A percentile compares a stretch with the other conserved stretches of the same genome.
phyloP scores from a whole-genome alignment of 2,888 invertebrate species.

The Sepiola atlantica region DNA sequence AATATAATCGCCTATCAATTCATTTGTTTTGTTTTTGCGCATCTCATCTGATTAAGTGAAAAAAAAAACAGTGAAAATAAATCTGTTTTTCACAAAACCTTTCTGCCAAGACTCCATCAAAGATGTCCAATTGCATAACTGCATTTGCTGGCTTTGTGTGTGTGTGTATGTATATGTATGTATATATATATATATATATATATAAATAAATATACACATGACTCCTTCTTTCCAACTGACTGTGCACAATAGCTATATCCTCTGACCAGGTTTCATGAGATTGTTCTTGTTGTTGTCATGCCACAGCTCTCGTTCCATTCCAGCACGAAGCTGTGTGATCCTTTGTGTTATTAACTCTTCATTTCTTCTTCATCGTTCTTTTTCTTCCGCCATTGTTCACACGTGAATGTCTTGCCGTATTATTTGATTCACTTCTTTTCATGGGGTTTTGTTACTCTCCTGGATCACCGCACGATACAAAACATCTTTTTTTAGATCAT shows the following conservation, averaged over 20 bases:
- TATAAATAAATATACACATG: too few relatives aligned
- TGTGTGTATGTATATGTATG: neutral
- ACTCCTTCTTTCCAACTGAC: neutral
- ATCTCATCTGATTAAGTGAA: neutral
- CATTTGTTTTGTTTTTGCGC: neutral
- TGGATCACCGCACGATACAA: neutral
- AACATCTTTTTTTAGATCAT: neutral
- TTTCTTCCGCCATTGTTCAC: neutral
- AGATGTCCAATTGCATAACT: neutral
- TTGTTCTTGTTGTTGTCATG: neutral
- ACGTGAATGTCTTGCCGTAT: neutral
- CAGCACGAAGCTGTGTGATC: neutral
- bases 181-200: too few relatives aligned
- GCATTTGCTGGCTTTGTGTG: neutral
- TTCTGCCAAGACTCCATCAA: neutral
- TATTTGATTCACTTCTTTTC: neutral
- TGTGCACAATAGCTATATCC: neutral
- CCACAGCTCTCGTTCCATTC: neutral
- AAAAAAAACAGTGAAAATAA: neutral
- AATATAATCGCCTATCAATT: neutral
- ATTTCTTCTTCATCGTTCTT: neutral
- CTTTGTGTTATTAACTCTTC: neutral
- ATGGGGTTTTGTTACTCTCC: neutral
- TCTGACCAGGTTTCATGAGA: neutral
- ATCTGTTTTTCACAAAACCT: neutral